These are phyloP conservation scores for Bathynomus jamesi DNA, from an alignment of 1,140 invertebrate genomes.

Conservation along the genomic window DNA sequence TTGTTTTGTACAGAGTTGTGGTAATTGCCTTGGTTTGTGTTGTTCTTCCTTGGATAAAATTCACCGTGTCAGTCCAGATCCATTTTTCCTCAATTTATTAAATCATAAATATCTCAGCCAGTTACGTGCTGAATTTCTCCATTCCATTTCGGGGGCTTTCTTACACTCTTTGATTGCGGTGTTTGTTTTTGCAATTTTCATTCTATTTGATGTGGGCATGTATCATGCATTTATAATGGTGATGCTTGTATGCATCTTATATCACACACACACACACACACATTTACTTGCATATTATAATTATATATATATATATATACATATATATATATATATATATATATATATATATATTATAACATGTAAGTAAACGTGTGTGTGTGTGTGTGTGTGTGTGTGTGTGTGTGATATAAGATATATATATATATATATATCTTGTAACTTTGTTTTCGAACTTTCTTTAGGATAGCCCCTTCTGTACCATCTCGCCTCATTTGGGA, in stretches of 20 bases:
- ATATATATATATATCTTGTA: background rate
- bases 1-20: background rate
- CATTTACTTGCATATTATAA: background rate
- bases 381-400: background rate
- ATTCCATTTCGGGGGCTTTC: background rate
- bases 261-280: background rate
- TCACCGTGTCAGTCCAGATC: background rate
- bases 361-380: background rate
- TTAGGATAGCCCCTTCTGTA: too few species aligned
- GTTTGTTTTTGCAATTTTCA: background rate
- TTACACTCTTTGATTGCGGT: background rate
- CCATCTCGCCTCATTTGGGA: too few species aligned
- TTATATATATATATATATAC: background rate
- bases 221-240: background rate
- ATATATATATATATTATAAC: background rate
- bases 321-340: slow-evolving; percentile 3
- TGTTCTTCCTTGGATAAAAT: background rate
- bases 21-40: slow-evolving; percentile 1
- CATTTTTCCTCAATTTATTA: slow-evolving; percentile 1
- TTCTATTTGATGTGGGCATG: background rate
- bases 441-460: too few species aligned
- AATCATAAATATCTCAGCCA: background rate
- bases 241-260: background rate
- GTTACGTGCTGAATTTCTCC: background rate
- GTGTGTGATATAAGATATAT: background rate